A percentile compares a stretch with the other conserved stretches of the same genome.
Evolutionary conservation across 2,888 invertebrate genomes (phyloP).

Genomic region (Apodemia zela): DNA sequence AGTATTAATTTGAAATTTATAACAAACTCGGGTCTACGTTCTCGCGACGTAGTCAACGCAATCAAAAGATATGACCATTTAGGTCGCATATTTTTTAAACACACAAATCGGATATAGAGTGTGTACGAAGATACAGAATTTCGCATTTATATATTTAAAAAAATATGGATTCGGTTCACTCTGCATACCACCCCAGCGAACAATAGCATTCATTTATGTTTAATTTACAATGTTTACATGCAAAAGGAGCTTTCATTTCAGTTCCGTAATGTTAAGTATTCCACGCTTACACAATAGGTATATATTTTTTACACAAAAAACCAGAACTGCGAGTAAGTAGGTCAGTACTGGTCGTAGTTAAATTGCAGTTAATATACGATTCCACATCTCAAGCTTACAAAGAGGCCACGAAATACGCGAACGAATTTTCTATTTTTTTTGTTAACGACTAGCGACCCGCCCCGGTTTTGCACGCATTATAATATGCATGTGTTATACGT

Average conservation of each 20-base stretch:
- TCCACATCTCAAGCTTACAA: constrained; percentile 12
- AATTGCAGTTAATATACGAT: constrained; percentile 25
- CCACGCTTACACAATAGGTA: constrained; percentile 6
- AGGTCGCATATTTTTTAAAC: too few relatives aligned
- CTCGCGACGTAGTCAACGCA: too few relatives aligned
- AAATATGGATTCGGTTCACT: neutral
- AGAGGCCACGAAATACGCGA: neutral
- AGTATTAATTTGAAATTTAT: too few relatives aligned
- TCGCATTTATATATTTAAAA: too few relatives aligned
- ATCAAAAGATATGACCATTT: too few relatives aligned
- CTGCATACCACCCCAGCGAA: neutral
- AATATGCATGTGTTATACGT: too few relatives aligned
- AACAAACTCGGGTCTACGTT: too few relatives aligned
- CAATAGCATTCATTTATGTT: neutral
- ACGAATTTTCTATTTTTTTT: too few relatives aligned
- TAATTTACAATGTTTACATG: neutral
- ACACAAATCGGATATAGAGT: too few relatives aligned
- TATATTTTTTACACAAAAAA: constrained; percentile 19
- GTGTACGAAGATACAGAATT: too few relatives aligned
- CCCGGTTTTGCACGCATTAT: too few relatives aligned
- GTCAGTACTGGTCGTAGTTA: constrained; percentile 25
- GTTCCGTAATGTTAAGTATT: constrained; percentile 10
- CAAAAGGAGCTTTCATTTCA: constrained; percentile 1
- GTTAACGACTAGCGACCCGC: too few relatives aligned
- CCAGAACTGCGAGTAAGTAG: constrained; percentile 24